phyloP scores from a whole-genome alignment of 1,140 invertebrate species.

The Agraylea sexmaculata region DNA sequence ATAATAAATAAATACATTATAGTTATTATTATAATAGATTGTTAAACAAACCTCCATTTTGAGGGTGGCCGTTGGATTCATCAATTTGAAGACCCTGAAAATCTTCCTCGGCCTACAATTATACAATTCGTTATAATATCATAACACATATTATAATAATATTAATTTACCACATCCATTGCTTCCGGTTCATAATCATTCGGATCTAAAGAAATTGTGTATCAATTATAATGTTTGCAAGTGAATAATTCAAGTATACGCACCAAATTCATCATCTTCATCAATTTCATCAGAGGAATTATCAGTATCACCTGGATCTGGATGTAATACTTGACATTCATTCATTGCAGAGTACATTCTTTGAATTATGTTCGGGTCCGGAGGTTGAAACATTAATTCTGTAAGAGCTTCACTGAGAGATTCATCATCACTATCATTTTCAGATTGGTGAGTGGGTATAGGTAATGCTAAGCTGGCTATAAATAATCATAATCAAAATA shows the following conservation, averaged over 20 bases:
- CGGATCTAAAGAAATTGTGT: constrained; percentile 11
- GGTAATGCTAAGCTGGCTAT: constrained; percentile 6
- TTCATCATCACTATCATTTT: constrained; percentile 9
- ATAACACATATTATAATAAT: neutral
- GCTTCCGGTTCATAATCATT: constrained; percentile 16
- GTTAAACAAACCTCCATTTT: constrained; percentile 1
- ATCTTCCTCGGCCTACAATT: constrained; percentile 14
- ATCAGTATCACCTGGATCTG: constrained; percentile 18
- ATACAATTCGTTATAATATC: too few relatives aligned
- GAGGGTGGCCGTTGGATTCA: constrained; percentile 10
- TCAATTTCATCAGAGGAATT: too few relatives aligned
- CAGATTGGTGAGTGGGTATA: too few relatives aligned
- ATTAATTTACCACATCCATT: constrained; percentile 11
- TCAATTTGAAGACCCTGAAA: constrained; percentile 16
- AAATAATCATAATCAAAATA: neutral
- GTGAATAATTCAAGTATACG: too few relatives aligned
- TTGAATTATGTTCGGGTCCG: constrained; percentile 8
- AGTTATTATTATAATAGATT: too few relatives aligned
- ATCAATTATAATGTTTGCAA: too few relatives aligned
- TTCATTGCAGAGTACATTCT: constrained; percentile 16
- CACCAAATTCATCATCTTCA: too few relatives aligned
- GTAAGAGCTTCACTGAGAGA: constrained; percentile 8
- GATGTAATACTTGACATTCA: constrained; percentile 19
- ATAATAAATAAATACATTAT: too few relatives aligned
- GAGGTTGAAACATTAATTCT: constrained; percentile 17